Evolutionary conservation across 1,140 invertebrate species (phyloP).

Genomic region (Drosophila sp.): DNA sequence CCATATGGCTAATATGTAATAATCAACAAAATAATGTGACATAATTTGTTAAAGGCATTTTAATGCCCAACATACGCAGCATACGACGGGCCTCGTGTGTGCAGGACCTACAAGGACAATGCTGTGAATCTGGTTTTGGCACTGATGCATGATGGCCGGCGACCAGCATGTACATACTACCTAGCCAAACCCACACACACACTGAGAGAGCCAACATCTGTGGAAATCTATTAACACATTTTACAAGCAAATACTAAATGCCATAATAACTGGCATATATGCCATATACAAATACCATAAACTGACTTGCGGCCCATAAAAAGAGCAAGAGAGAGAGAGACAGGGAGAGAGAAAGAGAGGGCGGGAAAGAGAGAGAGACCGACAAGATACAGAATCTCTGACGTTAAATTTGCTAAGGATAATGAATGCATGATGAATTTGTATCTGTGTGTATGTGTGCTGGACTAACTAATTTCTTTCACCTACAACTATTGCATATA

Average conservation of each 20-base stretch:
- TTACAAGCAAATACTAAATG: constrained; percentile 74
- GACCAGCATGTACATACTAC: neutral
- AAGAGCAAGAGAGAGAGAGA: neutral
- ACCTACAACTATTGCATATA: neutral
- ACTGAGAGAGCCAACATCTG: constrained; percentile 33
- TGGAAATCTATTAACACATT: constrained; percentile 74
- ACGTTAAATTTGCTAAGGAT: constrained; percentile 18
- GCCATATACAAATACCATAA: constrained; percentile 68
- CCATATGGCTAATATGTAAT: constrained; percentile 40
- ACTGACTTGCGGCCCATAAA: constrained; percentile 68
- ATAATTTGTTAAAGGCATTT: constrained; percentile 67
- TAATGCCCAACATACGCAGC: constrained; percentile 34
- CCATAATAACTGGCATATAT: constrained; percentile 40
- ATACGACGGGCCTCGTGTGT: neutral
- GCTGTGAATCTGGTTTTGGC: neutral
- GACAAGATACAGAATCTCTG: neutral
- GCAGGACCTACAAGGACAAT: neutral
- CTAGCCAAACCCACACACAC: neutral
- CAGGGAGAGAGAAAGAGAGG: no score
- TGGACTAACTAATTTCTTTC: constrained; percentile 4
- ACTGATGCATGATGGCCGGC: constrained; percentile 14
- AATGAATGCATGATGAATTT: constrained; percentile 2
- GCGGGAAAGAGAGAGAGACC: constrained; percentile 29
- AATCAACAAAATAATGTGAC: constrained; percentile 56
- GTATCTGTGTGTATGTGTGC: neutral